A percentile compares a stretch with the other conserved stretches of the same genome.
Conservation (phyloP, 2,888 invertebrate species). For the Ryuthela nishihirai region DNA sequence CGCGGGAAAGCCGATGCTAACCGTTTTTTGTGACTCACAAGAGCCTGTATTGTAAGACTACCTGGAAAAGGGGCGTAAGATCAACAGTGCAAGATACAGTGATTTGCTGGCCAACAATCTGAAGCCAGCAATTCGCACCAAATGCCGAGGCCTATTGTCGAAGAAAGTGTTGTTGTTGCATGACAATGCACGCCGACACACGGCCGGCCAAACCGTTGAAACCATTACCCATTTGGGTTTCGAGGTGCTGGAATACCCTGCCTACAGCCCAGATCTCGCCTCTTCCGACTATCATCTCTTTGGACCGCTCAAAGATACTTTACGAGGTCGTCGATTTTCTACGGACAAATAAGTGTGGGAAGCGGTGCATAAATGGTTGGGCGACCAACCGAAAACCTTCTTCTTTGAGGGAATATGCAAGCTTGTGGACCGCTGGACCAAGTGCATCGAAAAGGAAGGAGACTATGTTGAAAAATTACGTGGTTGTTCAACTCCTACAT, state of each 20-base stretch:
- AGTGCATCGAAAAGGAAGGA: too few species aligned
- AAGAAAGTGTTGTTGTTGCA: not conserved
- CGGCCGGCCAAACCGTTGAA: not conserved
- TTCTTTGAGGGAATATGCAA: too few species aligned
- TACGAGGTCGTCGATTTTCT: not conserved
- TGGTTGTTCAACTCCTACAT: too few species aligned
- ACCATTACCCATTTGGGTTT: not conserved
- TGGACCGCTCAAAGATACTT: not conserved
- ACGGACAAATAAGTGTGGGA: too few species aligned
- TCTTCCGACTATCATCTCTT: not conserved
- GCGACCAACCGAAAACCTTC: too few species aligned
- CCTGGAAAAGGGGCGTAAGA: not conserved
- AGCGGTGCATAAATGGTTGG: too few species aligned
- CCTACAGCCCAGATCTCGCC: not conserved
- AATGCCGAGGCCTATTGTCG: not conserved
- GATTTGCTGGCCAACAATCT: not conserved
- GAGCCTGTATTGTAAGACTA: too few species aligned
- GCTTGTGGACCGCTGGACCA: too few species aligned
- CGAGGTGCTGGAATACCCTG: too few species aligned
- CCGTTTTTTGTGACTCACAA: too few species aligned
- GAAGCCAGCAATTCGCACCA: not conserved
- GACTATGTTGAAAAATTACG: too few species aligned
- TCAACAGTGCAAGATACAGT: not conserved
- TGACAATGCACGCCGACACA: not conserved
- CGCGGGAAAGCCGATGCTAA: slow-evolving; percentile 9